Conservation (phyloP, 2,888 invertebrate genomes). For the Cerceris ruficornis region DNA sequence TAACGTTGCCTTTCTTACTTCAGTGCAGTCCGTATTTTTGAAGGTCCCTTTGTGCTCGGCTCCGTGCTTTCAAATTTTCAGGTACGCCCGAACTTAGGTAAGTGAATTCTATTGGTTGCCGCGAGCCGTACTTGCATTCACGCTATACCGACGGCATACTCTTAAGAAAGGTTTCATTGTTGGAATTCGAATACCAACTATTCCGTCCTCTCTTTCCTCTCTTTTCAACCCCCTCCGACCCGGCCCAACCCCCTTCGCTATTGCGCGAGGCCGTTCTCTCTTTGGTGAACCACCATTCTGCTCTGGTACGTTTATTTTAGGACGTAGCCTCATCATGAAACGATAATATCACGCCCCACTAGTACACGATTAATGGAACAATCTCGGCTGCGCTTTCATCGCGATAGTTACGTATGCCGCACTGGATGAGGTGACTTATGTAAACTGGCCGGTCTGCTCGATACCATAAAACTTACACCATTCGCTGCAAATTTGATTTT, state of each 20-base stretch:
- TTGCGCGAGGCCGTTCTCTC: conserved; percentile 36
- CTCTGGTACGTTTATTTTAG: conserved; percentile 57
- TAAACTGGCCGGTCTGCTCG: conserved; percentile 43
- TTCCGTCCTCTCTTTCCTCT: conserved; percentile 8
- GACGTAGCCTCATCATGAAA: conserved; percentile 53
- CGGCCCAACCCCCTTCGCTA: conserved; percentile 7
- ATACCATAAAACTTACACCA: conserved; percentile 53
- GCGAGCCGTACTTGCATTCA: conserved; percentile 40
- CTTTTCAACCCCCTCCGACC: background rate
- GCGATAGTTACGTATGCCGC: conserved; percentile 22
- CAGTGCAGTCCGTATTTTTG: conserved; percentile 37
- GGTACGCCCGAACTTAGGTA: conserved; percentile 52
- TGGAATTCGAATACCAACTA: conserved; percentile 55
- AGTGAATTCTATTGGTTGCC: conserved; percentile 58
- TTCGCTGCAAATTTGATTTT: background rate
- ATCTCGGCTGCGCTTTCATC: conserved; percentile 61
- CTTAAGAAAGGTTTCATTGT: conserved; percentile 65
- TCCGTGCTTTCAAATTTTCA: conserved; percentile 52
- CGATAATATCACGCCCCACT: conserved; percentile 54
- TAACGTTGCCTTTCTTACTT: conserved; percentile 13
- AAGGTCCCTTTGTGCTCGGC: conserved; percentile 36
- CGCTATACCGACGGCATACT: conserved; percentile 31
- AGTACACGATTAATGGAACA: conserved; percentile 61
- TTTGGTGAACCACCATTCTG: conserved; percentile 7
- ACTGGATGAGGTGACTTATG: conserved; percentile 39